These are phyloP conservation scores for Scotopteryx bipunctaria DNA, from an alignment of 2,888 invertebrate genomes.

Conservation along the genomic window DNA sequence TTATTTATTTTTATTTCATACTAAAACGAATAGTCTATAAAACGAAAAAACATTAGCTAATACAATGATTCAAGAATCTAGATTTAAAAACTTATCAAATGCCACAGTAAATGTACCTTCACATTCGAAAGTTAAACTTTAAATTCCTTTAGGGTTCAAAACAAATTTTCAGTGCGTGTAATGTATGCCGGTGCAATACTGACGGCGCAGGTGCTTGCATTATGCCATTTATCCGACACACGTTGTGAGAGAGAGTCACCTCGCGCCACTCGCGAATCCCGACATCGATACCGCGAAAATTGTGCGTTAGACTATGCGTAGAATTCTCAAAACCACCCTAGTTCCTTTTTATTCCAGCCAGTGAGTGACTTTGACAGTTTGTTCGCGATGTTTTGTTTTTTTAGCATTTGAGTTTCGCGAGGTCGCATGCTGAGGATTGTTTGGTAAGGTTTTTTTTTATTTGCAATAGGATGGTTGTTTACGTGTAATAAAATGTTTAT, in stretches of 20 bases:
- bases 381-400: conserved; percentile 55
- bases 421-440: conserved; percentile 46
- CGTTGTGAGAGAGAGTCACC: conserved; percentile 68
- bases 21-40: no score
- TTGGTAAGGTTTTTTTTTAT: conserved; percentile 54
- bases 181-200: conserved; percentile 54
- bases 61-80: no score
- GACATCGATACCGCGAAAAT: conserved; percentile 29
- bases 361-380: conserved; percentile 44
- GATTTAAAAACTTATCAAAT: background rate
- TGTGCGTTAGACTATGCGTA: conserved; percentile 29
- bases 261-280: conserved; percentile 52
- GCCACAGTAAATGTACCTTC: background rate
- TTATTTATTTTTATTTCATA: no score
- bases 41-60: no score
- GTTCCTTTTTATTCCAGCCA: conserved; percentile 36
- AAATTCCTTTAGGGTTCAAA: conserved; percentile 25
- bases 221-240: conserved; percentile 72
- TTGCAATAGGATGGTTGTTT: conserved; percentile 12
- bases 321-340: conserved; percentile 32
- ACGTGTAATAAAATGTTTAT: conserved; percentile 1
- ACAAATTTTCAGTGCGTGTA: conserved; percentile 29
- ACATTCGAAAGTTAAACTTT: conserved; percentile 17
- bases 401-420: conserved; percentile 54
- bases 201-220: conserved; percentile 62